Conservation (phyloP, 2,888 invertebrate species). For the Sisyra terminalis region DNA sequence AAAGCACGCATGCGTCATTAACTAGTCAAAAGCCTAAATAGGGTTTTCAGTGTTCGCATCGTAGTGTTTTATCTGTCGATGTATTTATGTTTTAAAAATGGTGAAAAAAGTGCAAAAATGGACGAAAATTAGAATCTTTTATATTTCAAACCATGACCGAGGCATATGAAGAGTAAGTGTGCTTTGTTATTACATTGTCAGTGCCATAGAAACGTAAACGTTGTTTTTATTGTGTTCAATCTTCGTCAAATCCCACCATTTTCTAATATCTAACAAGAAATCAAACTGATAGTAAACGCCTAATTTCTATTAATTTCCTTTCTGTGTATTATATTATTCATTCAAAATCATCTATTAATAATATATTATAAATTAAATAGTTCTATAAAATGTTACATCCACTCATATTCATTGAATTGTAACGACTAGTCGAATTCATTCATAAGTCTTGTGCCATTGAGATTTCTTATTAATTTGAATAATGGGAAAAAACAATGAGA, state of each 20-base stretch:
- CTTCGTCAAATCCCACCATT: conserved; percentile 7
- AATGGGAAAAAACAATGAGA: too few relatives aligned
- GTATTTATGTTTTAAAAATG: conserved; percentile 70
- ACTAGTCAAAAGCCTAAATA: conserved; percentile 7
- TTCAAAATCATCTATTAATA: too few relatives aligned
- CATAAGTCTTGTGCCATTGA: conserved; percentile 8
- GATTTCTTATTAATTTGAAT: conserved; percentile 3
- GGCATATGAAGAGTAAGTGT: conserved; percentile 77
- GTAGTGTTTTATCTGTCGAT: conserved; percentile 22
- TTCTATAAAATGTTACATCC: too few relatives aligned
- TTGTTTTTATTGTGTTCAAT: conserved; percentile 1
- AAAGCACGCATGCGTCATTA: conserved; percentile 2
- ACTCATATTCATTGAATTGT: conserved; percentile 6
- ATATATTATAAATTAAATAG: too few relatives aligned
- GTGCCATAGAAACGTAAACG: conserved; percentile 1
- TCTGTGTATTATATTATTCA: too few relatives aligned
- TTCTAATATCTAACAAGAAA: background rate
- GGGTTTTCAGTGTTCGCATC: conserved; percentile 8
- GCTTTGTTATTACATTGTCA: conserved; percentile 12
- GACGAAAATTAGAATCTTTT: conserved; percentile 70
- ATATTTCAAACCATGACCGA: conserved; percentile 80
- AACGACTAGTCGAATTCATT: conserved; percentile 7
- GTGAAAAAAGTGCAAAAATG: conserved; percentile 66
- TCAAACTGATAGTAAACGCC: too few relatives aligned
- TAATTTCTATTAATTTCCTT: too few relatives aligned